Evolutionary conservation across 2,888 invertebrate genomes (phyloP).

Genomic region (Orchesellides sinensis): DNA sequence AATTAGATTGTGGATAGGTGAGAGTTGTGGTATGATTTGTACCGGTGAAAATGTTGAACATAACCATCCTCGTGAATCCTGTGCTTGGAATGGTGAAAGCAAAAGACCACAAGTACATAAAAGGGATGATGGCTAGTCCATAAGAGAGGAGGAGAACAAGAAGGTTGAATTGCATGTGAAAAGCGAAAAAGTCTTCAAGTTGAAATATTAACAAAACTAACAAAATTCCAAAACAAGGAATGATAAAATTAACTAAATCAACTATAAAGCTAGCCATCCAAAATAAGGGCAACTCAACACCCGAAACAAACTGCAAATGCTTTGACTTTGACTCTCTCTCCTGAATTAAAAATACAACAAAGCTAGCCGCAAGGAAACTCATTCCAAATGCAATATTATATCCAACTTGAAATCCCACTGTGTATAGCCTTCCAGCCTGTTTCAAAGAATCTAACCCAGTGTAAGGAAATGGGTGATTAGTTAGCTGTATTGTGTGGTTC

Average conservation of each 20-base stretch:
- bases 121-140: slow-evolving; percentile 85
- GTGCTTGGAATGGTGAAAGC: slow-evolving; percentile 85
- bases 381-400: slow-evolving; percentile 84
- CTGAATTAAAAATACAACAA: slow-evolving; percentile 80
- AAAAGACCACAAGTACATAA: slow-evolving; percentile 84
- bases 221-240: slow-evolving; percentile 81
- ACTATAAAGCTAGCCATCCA: slow-evolving; percentile 86
- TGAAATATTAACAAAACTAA: slow-evolving; percentile 82
- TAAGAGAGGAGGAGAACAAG: slow-evolving; percentile 83
- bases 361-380: slow-evolving; percentile 78
- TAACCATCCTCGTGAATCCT: slow-evolving; percentile 85
- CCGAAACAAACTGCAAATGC: slow-evolving; percentile 86
- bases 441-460: slow-evolving; percentile 80
- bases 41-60: slow-evolving; percentile 83
- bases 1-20: no score
- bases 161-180: slow-evolving; percentile 80
- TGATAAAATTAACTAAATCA: slow-evolving; percentile 82
- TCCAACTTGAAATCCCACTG: slow-evolving; percentile 72
- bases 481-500: slow-evolving; percentile 76
- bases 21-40: no score
- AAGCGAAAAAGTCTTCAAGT: slow-evolving; percentile 81
- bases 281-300: slow-evolving; percentile 82
- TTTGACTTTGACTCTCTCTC: slow-evolving; percentile 85
- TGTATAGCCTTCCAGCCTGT: slow-evolving; percentile 74
- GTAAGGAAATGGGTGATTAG: slow-evolving; percentile 85